Conservation (phyloP, 37 sponge, comb jelly and placozoan species). For the Halichondria panicea region DNA sequence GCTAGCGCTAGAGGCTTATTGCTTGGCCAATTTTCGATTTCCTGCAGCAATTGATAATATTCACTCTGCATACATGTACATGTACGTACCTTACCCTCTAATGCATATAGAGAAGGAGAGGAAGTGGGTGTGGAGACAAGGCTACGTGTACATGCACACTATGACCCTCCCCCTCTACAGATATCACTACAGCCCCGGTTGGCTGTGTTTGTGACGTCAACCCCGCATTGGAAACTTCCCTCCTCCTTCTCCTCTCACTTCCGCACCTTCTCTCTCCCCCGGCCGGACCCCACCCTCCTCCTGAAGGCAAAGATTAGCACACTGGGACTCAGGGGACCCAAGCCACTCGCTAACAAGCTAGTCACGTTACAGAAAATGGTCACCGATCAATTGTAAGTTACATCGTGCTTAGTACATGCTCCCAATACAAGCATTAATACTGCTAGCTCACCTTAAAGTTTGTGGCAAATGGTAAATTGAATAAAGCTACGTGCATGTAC, state of each 20-base stretch:
- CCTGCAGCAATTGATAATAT: too few species aligned
- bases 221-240: conserved; percentile 53
- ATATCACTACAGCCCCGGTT: conserved; percentile 15
- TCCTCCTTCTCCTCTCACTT: conserved; percentile 47
- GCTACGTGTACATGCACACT: too few species aligned
- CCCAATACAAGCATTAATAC: too few species aligned
- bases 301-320: conserved; percentile 46
- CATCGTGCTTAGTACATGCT: too few species aligned
- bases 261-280: conserved; percentile 70
- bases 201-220: conserved; percentile 36
- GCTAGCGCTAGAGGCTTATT: background rate
- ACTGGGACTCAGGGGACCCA: conserved; percentile 61
- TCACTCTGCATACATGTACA: too few species aligned
- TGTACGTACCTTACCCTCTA: too few species aligned
- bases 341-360: conserved; percentile 64
- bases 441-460: too few species aligned
- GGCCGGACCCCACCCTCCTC: conserved; percentile 48
- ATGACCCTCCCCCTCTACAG: conserved; percentile 9
- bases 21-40: background rate
- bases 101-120: too few species aligned
- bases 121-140: too few species aligned
- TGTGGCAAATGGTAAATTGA: too few species aligned
- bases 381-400: conserved; percentile 75
- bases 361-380: conserved; percentile 58
- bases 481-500: too few species aligned